Evolutionary conservation across 2,797 vertebrate genomes (phyloP).

Genomic region (Microctenopoma stevenorrisi): DNA sequence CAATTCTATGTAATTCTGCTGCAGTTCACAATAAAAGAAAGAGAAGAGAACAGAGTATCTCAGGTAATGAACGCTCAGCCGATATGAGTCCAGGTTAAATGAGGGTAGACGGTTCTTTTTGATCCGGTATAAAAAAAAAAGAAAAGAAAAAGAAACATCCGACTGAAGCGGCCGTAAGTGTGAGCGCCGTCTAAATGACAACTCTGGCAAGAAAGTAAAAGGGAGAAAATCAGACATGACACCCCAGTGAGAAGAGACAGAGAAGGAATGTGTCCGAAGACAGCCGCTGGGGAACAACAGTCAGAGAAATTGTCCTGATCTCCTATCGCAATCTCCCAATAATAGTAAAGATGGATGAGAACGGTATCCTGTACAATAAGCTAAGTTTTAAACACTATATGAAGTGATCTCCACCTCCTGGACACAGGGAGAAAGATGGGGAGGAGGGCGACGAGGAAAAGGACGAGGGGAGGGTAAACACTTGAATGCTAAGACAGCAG

Average conservation of each 20-base stretch:
- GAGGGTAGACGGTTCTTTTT: not conserved
- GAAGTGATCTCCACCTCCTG: constrained; percentile 32
- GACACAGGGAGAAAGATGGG: constrained; percentile 29
- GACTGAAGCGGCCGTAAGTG: not conserved
- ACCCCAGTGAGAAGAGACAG: constrained; percentile 23
- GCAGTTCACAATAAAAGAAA: not conserved
- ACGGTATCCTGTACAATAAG: constrained; percentile 66
- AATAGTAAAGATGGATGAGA: constrained; percentile 67
- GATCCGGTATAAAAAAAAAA: constrained; percentile 1
- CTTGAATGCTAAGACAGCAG: constrained; percentile 30
- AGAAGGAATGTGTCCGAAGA: constrained; percentile 33
- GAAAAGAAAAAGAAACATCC: not conserved
- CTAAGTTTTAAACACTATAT: constrained; percentile 68
- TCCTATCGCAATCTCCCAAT: constrained; percentile 60
- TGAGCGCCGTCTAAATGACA: constrained; percentile 10
- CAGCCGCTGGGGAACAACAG: constrained; percentile 45
- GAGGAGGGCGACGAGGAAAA: not conserved
- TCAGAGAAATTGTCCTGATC: constrained; percentile 48
- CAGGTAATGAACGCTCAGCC: not conserved
- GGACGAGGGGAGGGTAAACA: constrained; percentile 36
- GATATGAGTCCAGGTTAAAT: constrained; percentile 1
- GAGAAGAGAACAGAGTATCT: not conserved
- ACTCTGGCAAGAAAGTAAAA: constrained; percentile 13
- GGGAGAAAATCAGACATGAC: constrained; percentile 29
- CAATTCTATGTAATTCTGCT: constrained; percentile 24